phyloP scores from a whole-genome alignment of 2,797 vertebrate species.

The Rhincodon typus region DNA sequence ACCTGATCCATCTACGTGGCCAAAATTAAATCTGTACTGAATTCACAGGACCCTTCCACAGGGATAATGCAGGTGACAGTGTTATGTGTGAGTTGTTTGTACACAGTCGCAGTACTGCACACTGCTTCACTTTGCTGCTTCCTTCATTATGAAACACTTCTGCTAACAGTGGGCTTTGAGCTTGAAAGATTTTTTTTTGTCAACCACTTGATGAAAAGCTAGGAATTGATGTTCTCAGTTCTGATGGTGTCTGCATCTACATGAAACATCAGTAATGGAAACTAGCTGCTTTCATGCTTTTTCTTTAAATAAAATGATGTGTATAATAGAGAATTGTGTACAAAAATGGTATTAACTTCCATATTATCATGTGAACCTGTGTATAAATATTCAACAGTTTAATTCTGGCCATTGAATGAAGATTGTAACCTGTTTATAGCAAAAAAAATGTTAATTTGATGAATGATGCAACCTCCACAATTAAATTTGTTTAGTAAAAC shows the following conservation, averaged over 20 bases:
- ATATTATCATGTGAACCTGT: constrained; percentile 51
- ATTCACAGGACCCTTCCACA: neutral
- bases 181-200: neutral
- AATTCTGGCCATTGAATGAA: constrained; percentile 7
- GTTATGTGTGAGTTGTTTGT: neutral
- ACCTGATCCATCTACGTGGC: neutral
- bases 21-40: neutral
- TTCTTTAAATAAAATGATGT: constrained; percentile 52
- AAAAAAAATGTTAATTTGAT: constrained; percentile 30
- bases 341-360: constrained; percentile 53
- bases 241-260: constrained; percentile 6
- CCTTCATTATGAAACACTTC: neutral
- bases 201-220: neutral
- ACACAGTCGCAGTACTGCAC: neutral
- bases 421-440: constrained; percentile 35
- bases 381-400: constrained; percentile 33
- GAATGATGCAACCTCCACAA: neutral
- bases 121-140: neutral
- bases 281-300: constrained; percentile 40
- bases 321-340: constrained; percentile 52
- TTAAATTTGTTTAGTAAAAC: constrained; percentile 33
- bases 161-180: neutral
- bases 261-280: neutral
- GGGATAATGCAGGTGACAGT: neutral
- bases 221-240: neutral